Evolutionary conservation across 2,888 invertebrate species (phyloP).

Genomic region (Orthosia cruda): DNA sequence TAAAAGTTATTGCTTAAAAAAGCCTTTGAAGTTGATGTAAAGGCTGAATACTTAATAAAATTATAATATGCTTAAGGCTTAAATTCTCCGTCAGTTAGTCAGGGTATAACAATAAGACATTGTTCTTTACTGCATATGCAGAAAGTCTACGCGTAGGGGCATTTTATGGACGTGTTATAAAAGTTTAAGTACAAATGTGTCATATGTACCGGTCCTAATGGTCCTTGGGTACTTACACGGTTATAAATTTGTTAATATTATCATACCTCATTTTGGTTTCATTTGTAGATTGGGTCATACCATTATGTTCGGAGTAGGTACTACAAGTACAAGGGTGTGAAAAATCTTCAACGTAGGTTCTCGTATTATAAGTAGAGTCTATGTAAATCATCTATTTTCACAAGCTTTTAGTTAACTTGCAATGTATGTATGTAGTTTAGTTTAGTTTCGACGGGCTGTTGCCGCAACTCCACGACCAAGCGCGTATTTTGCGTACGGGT

Average conservation of each 20-base stretch:
- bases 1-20: slow-evolving; percentile 37
- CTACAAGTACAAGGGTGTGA: too few species aligned
- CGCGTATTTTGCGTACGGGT: too few species aligned
- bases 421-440: too few species aligned
- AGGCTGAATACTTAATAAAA: slow-evolving; percentile 41
- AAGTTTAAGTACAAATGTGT: slow-evolving; percentile 41
- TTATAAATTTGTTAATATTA: slow-evolving; percentile 46
- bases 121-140: slow-evolving; percentile 53
- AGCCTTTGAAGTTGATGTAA: slow-evolving; percentile 41
- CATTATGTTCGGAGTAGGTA: slow-evolving; percentile 10
- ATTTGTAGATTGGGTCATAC: slow-evolving; percentile 38
- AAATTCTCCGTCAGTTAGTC: slow-evolving; percentile 49
- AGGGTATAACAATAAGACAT: slow-evolving; percentile 56
- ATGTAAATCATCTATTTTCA: background rate
- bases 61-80: slow-evolving; percentile 47
- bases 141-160: slow-evolving; percentile 39
- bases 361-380: background rate
- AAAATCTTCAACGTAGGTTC: background rate
- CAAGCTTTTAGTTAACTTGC: too few species aligned
- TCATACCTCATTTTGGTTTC: slow-evolving; percentile 37
- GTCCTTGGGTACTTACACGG: slow-evolving; percentile 5
- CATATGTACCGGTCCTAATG: slow-evolving; percentile 24
- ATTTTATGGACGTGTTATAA: slow-evolving; percentile 53
- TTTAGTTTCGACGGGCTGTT: too few species aligned
- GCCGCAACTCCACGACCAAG: too few species aligned